Base-by-base conservation (phyloP, 2,888 invertebrate species). In the Athripsodes cinereus region DNA sequence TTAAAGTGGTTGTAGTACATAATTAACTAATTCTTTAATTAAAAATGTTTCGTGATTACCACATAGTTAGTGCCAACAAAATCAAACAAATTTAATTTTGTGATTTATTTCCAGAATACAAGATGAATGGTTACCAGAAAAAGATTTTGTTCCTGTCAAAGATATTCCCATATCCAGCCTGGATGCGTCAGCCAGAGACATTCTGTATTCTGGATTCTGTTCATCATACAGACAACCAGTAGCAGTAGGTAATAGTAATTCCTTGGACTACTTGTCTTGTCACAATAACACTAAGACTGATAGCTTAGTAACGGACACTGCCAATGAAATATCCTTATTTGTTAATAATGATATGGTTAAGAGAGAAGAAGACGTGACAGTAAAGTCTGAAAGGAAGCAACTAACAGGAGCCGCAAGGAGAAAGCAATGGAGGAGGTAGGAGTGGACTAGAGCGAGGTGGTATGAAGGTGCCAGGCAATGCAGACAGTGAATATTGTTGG, bases 51-150 rank as follows among this genome's bases (percentile, higher is more conserved):
- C n/a, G n/a, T n/a, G n/a, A n/a, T n/a, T n/a, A n/a, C n/a, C n/a
- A n/a, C n/a, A n/a, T n/a, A n/a, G n/a, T n/a, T n/a, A n/a, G n/a
- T n/a, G n/a, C n/a, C n/a, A n/a, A n/a, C n/a, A n/a, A n/a, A n/a
- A n/a, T n/a, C n/a, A n/a, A n/a, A n/a, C n/a, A n/a, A n/a, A n/a
- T n/a, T n/a, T n/a, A n/a, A n/a, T n/a, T n/a, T n/a, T n/a, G n/a
- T n/a, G 13, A 34, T 34, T 44, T 16, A 8, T 44, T 77, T 77
- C 11, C 78, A 93, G 93, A 69, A 75, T 92, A 71, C 86, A 89
- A 19, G 92, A 94, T 73, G 88, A 91, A 70, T 94, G 94, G 94
- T 81, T 93, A 64, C 78, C 84, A 0, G 91, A 90, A 72, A 82
- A 84, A 70, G 83, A 85, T 61, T 84, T 84, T 70, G 79, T 78